phyloP scores from a whole-genome alignment of 1,140 invertebrate genomes.

The Frieseomelitta varia region DNA sequence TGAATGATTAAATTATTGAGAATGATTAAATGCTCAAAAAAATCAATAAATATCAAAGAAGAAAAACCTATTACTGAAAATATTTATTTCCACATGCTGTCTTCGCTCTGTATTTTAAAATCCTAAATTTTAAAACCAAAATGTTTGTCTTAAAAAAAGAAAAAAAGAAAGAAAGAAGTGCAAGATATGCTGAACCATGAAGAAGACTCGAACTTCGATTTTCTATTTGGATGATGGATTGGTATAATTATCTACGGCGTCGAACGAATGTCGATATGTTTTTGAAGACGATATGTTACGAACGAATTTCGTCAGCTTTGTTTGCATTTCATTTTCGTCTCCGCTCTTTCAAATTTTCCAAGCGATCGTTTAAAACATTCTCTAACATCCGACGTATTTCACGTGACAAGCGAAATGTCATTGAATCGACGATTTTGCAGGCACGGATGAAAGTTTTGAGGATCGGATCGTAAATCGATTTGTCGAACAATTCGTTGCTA shows the following conservation, averaged over 20 bases:
- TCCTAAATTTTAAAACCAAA: background rate
- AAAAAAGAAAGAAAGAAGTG: background rate
- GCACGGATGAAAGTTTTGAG: conserved; percentile 7
- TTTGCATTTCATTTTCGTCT: conserved; percentile 6
- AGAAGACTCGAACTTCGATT: background rate
- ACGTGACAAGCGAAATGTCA: conserved; percentile 6
- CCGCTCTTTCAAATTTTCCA: background rate
- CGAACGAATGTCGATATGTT: too few relatives aligned
- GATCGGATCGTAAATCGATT: conserved; percentile 17
- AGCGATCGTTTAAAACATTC: background rate
- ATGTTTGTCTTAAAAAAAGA: background rate
- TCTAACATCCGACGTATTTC: conserved; percentile 2
- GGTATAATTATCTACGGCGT: background rate
- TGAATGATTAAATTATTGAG: too few relatives aligned
- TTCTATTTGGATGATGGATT: background rate
- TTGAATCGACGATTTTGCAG: conserved; percentile 12
- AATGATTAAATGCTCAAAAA: too few relatives aligned
- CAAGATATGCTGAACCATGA: background rate
- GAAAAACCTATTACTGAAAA: too few relatives aligned
- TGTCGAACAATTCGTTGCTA: conserved; percentile 12
- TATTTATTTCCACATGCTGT: too few relatives aligned
- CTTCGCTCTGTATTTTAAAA: background rate
- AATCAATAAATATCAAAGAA: too few relatives aligned
- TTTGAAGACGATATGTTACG: background rate
- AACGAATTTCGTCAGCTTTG: conserved; percentile 3